phyloP scores from a whole-genome alignment of 2,888 invertebrate species.

The Parnassius apollo region DNA sequence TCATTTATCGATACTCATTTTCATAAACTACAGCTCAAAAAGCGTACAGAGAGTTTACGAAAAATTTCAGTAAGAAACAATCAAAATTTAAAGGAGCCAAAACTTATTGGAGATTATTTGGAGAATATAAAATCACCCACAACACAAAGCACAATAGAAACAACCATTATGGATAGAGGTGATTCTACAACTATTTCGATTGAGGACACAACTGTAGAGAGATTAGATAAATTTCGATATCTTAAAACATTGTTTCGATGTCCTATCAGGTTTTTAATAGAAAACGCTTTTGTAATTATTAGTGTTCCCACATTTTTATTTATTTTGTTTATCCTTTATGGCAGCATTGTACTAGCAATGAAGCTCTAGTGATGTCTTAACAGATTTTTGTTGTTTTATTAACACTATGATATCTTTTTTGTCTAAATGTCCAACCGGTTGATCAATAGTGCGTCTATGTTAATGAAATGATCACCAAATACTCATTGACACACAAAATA shows the following conservation, averaged over 20 bases:
- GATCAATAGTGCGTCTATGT: too few species aligned
- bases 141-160: slow-evolving; percentile 22
- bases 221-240: slow-evolving; percentile 14
- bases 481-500: too few species aligned
- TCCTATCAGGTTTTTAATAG: slow-evolving; percentile 46
- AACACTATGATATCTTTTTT: background rate
- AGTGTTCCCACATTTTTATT: slow-evolving; percentile 62
- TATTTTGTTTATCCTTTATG: slow-evolving; percentile 51
- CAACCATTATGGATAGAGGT: slow-evolving; percentile 20
- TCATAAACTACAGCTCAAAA: slow-evolving; percentile 42
- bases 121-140: slow-evolving; percentile 41
- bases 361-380: slow-evolving; percentile 40
- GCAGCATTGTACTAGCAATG: slow-evolving; percentile 46
- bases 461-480: too few species aligned
- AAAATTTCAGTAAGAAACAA: slow-evolving; percentile 4
- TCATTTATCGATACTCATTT: slow-evolving; percentile 54
- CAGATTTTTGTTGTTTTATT: background rate
- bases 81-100: slow-evolving; percentile 28
- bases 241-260: slow-evolving; percentile 31
- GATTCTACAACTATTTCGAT: slow-evolving; percentile 14
- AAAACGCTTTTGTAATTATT: slow-evolving; percentile 54
- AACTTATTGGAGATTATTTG: slow-evolving; percentile 42
- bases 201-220: slow-evolving; percentile 3
- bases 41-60: slow-evolving; percentile 36
- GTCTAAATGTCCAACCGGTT: background rate